Evolutionary conservation across 1,140 invertebrate genomes (phyloP).

Genomic region (Drosophila insularis): DNA sequence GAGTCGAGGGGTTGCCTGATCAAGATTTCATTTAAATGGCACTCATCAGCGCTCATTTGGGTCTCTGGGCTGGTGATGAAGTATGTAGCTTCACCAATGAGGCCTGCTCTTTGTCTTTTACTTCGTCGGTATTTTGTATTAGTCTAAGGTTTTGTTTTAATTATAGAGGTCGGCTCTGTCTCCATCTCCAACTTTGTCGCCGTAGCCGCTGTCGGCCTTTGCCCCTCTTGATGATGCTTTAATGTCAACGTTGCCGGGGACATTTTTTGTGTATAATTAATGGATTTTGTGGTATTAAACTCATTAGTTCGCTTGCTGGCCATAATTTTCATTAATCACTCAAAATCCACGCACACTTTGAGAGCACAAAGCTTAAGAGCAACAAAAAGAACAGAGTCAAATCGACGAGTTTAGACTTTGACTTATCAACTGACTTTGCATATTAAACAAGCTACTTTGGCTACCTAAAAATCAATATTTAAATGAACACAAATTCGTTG

Average conservation of each 20-base stretch:
- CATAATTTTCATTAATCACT: slow-evolving; percentile 81
- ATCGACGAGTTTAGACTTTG: slow-evolving; percentile 28
- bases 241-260: slow-evolving; percentile 56
- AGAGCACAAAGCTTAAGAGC: slow-evolving; percentile 17
- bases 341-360: slow-evolving; percentile 57
- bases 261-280: slow-evolving; percentile 57
- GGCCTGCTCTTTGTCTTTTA: slow-evolving; percentile 44
- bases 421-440: slow-evolving; percentile 58
- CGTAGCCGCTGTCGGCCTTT: background rate
- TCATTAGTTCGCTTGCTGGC: slow-evolving; percentile 77
- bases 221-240: slow-evolving; percentile 44
- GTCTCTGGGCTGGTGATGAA: slow-evolving; percentile 44
- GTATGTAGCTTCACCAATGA: slow-evolving; percentile 54
- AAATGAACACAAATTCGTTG: slow-evolving; percentile 62
- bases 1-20: slow-evolving; percentile 47
- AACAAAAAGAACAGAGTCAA: slow-evolving; percentile 29
- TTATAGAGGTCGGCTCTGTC: slow-evolving; percentile 68
- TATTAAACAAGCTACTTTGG: slow-evolving; percentile 60
- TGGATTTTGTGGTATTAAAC: slow-evolving; percentile 73
- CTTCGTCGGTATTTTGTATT: slow-evolving; percentile 54
- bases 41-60: slow-evolving; percentile 79
- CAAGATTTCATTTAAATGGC: slow-evolving; percentile 82
- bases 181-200: background rate
- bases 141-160: slow-evolving; percentile 66
- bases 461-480: slow-evolving; percentile 62